Percentiles rank a stretch among this genome's conserved stretches.
These are phyloP conservation scores for Erinaceus europaeus DNA, from an alignment of 2,113 vertebrate species.

Conservation along the genomic window DNA sequence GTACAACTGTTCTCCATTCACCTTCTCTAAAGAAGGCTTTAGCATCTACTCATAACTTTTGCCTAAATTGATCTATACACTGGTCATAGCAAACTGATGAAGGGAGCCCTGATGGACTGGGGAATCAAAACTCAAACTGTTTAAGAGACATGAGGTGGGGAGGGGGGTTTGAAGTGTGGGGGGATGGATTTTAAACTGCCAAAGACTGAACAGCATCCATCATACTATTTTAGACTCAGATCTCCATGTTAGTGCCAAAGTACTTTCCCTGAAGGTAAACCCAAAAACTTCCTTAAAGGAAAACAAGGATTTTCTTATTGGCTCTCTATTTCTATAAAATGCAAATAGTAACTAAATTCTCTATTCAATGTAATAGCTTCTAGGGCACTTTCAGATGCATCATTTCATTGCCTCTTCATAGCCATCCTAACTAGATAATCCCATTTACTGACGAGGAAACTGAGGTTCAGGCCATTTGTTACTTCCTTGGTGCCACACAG, in stretches of 20 bases:
- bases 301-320: background rate
- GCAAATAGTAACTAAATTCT: conserved; percentile 21
- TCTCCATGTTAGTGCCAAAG: background rate
- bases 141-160: background rate
- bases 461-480: background rate
- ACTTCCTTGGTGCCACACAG: background rate
- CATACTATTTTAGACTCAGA: background rate
- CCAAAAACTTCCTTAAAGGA: background rate
- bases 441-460: background rate
- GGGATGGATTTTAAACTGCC: background rate
- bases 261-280: background rate
- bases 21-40: background rate
- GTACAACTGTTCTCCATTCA: no score
- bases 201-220: background rate
- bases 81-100: background rate
- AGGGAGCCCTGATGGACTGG: background rate
- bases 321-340: conserved; percentile 13
- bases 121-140: background rate
- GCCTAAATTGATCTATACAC: background rate
- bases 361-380: background rate
- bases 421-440: background rate
- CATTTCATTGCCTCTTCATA: background rate
- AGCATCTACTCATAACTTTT: background rate
- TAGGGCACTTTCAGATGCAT: background rate
- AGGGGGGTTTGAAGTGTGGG: no score